Base-by-base conservation (phyloP, 1,140 invertebrate genomes). In the Subanguina moxae region DNA sequence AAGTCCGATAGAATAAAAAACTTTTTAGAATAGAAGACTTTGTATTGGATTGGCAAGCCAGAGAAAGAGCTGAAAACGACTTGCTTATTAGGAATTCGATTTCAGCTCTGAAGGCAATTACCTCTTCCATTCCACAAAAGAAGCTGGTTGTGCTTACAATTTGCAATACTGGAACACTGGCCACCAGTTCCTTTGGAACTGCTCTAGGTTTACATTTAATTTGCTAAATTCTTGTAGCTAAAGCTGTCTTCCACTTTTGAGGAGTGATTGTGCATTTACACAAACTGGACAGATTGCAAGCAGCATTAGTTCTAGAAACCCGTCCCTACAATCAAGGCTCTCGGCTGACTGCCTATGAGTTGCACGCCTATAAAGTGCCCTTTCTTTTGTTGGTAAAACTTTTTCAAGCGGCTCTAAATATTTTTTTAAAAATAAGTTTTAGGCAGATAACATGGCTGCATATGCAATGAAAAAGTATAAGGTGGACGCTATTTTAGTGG, bases 161-260 rank as follows among this genome's bases (percentile, higher is more conserved):
- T 82, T 99, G 95, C 82, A 98, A 98, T 83, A 98, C 95, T 13
- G 95, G 95, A 0, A 93, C 92, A 8, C 85, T 99, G 71, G 95
- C 95, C 1, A 98, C 95, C 28, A 91, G 91, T 68, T 93, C 91
- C 9, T 97, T 94, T 85, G 95, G 95, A 1, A 99, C 95, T 30
- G 95, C 95, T 28, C 85, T 99, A 59, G 95, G 85, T 86, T 80
- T 64, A 63, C 65, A 19, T 3, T 7, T 11, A 38, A 11, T 38
- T 38, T 5, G 11, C 32, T 38, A 38, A 5, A 11, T 38, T 38
- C 11, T 38, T 38, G 11, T 3, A 38, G 11, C 32, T 52, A 19
- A 52, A 52, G 15, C 15, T 7, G 17, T 21, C n/a, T 70, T 38
- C 52, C 32, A 57, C 69, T 70, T 76, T 52, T 73, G 1, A 86